Percentiles rank a stretch among this genome's conserved stretches.
Evolutionary conservation across 2,888 invertebrate genomes (phyloP).

Genomic region (Leucoma salicis): DNA sequence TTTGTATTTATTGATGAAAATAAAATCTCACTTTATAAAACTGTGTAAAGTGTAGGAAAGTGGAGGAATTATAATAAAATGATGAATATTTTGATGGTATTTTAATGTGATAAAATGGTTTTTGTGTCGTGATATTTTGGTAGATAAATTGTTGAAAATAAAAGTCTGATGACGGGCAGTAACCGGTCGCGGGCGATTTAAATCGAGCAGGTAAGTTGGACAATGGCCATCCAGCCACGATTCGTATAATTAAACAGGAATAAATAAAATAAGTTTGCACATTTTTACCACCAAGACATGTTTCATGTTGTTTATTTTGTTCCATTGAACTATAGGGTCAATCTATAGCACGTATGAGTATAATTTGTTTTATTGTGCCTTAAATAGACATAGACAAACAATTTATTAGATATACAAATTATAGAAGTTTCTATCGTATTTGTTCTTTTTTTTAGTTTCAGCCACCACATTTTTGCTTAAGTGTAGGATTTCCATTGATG

Average conservation of each 20-base stretch:
- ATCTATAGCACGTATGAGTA: conserved; percentile 1
- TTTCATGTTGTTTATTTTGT: conserved; percentile 19
- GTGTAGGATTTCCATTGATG: too few relatives aligned
- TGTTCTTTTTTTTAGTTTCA: too few relatives aligned
- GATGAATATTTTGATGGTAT: conserved; percentile 28
- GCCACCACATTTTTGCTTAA: too few relatives aligned
- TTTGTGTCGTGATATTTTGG: conserved; percentile 58
- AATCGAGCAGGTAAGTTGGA: conserved; percentile 73
- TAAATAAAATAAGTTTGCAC: conserved; percentile 49
- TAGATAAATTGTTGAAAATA: conserved; percentile 65
- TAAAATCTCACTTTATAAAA: conserved; percentile 11
- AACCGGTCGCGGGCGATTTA: conserved; percentile 66
- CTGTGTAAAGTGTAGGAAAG: conserved; percentile 25
- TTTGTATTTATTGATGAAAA: not conserved
- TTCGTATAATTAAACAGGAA: conserved; percentile 75
- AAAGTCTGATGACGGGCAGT: conserved; percentile 57
- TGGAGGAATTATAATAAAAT: conserved; percentile 17
- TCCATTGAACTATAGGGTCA: conserved; percentile 10
- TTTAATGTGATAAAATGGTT: conserved; percentile 50
- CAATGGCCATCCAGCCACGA: conserved; percentile 71
- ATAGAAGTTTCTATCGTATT: too few relatives aligned
- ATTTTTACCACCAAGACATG: conserved; percentile 31
- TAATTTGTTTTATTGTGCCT: conserved; percentile 1
- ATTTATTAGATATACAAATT: too few relatives aligned
- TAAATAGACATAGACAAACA: too few relatives aligned